Conservation (phyloP, 1,140 invertebrate genomes). For the Rhopalosiphum padi region DNA sequence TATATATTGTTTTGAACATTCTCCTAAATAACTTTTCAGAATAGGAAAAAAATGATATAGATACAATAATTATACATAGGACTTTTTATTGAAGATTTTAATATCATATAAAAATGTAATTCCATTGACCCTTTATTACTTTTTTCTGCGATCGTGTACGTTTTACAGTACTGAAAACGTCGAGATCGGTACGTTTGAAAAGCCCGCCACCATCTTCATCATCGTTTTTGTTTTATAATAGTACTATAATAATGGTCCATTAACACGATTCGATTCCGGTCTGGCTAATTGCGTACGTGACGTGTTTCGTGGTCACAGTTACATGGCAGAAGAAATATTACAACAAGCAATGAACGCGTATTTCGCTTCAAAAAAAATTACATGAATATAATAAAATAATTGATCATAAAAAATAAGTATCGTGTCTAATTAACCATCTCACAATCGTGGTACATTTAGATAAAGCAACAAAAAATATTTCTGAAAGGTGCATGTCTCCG, state of each 20-base stretch:
- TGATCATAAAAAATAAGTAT: conserved; percentile 1
- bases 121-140: not conserved
- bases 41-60: not conserved
- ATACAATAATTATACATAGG: not conserved
- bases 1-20: not conserved
- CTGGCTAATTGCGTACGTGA: not conserved
- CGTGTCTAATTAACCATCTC: not conserved
- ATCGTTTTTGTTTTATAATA: not conserved
- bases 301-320: not conserved
- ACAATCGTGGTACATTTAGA: not conserved
- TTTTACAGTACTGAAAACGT: not conserved
- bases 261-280: conserved; percentile 12
- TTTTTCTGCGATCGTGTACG: not conserved
- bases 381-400: not conserved
- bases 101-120: not conserved
- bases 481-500: not conserved
- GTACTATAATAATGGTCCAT: not conserved
- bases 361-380: not conserved
- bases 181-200: not conserved
- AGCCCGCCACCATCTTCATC: not conserved
- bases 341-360: not conserved
- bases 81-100: not conserved
- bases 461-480: not conserved
- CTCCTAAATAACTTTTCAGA: not conserved
- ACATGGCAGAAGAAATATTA: not conserved